phyloP scores from a whole-genome alignment of 2,888 invertebrate genomes.

The Napeogenes inachia region DNA sequence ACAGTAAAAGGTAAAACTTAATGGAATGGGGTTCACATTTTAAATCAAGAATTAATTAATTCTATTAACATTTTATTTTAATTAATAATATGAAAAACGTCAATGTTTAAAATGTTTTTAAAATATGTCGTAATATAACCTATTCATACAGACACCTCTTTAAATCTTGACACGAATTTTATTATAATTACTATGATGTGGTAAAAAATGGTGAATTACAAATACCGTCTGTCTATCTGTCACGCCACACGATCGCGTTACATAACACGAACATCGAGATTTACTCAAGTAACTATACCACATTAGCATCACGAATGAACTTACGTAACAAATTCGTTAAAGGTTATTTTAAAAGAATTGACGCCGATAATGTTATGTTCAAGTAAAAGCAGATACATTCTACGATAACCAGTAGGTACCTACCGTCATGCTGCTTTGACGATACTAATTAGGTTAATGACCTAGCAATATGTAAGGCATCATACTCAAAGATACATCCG shows the following conservation, averaged over 20 bases:
- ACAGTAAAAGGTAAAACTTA: too few species aligned
- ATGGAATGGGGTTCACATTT: too few species aligned
- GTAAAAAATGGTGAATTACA: constrained; percentile 30
- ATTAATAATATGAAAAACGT: too few species aligned
- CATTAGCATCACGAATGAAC: constrained; percentile 22
- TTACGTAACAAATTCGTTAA: constrained; percentile 24
- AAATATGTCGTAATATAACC: constrained; percentile 6
- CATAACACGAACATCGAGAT: constrained; percentile 23
- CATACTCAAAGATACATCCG: too few species aligned
- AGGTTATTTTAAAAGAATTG: constrained; percentile 20
- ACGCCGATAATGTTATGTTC: constrained; percentile 9
- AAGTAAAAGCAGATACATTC: constrained; percentile 7
- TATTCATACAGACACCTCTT: constrained; percentile 18
- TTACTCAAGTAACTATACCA: constrained; percentile 17
- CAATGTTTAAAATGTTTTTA: too few species aligned
- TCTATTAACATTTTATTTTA: too few species aligned
- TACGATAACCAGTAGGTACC: neutral
- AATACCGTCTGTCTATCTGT: constrained; percentile 15
- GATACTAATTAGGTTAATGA: constrained; percentile 6
- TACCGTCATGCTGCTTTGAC: too few species aligned
- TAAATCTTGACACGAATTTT: constrained; percentile 20
- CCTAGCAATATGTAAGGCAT: constrained; percentile 5
- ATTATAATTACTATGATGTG: constrained; percentile 9
- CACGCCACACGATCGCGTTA: constrained; percentile 24
- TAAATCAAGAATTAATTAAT: too few species aligned